Evolutionary conservation across 2,888 invertebrate genomes (phyloP), one percentile per base, ranked within the genome.

Genomic region (Theretra japonica): DNA sequence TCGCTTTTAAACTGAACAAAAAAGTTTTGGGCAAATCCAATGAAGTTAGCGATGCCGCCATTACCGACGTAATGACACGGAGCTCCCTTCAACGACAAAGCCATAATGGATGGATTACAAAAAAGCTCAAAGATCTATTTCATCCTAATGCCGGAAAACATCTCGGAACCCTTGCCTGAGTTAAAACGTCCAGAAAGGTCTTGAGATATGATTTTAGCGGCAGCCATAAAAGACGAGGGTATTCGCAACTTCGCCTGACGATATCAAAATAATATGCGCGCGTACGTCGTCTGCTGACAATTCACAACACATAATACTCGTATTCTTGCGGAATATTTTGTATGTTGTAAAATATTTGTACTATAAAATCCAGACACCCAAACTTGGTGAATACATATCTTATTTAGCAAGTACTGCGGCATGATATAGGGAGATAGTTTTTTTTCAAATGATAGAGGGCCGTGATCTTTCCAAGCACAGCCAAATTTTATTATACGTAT

Each of bases 171-270:
- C 57, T 59, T 68, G n/a, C 58, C 68, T 28, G 70, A 73, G 68
- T 71, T 57, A 71, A 76, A 71, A 71, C 53, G 28, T 70, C 56
- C 62, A 57, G 62, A 62, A 82, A 76, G 79, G 79, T 77, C 77
- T 73, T 74, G 72, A 80, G 77, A 82, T 81, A 79, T 77, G 79
- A 80, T 77, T 78, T 79, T 76, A 75, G 70, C 76, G 75, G 80
- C 79, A 80, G 76, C 80, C 77, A 73, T 84, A 82, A 84, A 84
- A 62, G 60, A 23, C 50, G 41, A 30, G 25, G 50, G 30, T 19
- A 33, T 69, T 68, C 33, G 21, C 56, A 71, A 56, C 41, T 62
- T 30, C 7, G 53, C 30, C n/a, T 30, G 28, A 23, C 53, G 30
- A 17, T 62, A 53, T 30, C 6, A 48, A 70, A 53, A 53, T 48